phyloP scores from a whole-genome alignment of 2,113 vertebrate species.

The Siniperca chuatsi region DNA sequence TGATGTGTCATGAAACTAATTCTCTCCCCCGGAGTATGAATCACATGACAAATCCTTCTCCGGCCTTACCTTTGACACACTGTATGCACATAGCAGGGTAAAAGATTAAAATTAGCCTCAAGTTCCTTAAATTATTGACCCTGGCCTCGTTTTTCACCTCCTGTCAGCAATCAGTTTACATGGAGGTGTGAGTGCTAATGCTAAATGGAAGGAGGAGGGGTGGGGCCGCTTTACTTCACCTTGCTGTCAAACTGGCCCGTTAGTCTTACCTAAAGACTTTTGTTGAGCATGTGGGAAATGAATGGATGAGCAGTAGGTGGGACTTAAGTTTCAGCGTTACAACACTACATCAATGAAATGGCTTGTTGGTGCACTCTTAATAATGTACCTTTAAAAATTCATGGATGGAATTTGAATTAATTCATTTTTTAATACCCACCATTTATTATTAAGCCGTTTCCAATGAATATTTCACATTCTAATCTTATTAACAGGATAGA shows the following conservation, averaged over 20 bases:
- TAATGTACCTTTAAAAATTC: slow-evolving; percentile 78
- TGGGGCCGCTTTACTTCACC: slow-evolving; percentile 48
- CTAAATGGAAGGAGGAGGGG: slow-evolving; percentile 57
- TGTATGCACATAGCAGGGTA: slow-evolving; percentile 78
- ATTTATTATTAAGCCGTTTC: slow-evolving; percentile 84
- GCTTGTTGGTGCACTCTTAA: slow-evolving; percentile 78
- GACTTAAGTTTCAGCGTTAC: slow-evolving; percentile 38
- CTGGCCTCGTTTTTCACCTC: slow-evolving; percentile 51
- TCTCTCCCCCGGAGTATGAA: slow-evolving; percentile 76
- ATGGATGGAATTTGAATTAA: slow-evolving; percentile 75
- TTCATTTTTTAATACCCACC: slow-evolving; percentile 77
- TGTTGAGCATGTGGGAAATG: slow-evolving; percentile 24
- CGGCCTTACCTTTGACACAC: slow-evolving; percentile 81
- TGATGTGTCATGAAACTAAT: slow-evolving; percentile 84
- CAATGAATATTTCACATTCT: slow-evolving; percentile 80
- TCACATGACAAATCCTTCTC: slow-evolving; percentile 80
- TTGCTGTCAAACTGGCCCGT: slow-evolving; percentile 67
- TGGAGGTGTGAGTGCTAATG: slow-evolving; percentile 50
- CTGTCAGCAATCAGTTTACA: slow-evolving; percentile 73
- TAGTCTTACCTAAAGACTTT: slow-evolving; percentile 58
- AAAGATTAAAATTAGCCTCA: slow-evolving; percentile 83
- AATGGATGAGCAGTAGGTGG: slow-evolving; percentile 38
- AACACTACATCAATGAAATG: slow-evolving; percentile 62
- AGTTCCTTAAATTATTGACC: slow-evolving; percentile 84
- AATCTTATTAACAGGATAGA: slow-evolving; percentile 76